Percentiles rank a stretch among this genome's conserved stretches.
Evolutionary conservation across 92 coral and sea anemone genomes (phyloP).

Genomic region (Montipora capitata): DNA sequence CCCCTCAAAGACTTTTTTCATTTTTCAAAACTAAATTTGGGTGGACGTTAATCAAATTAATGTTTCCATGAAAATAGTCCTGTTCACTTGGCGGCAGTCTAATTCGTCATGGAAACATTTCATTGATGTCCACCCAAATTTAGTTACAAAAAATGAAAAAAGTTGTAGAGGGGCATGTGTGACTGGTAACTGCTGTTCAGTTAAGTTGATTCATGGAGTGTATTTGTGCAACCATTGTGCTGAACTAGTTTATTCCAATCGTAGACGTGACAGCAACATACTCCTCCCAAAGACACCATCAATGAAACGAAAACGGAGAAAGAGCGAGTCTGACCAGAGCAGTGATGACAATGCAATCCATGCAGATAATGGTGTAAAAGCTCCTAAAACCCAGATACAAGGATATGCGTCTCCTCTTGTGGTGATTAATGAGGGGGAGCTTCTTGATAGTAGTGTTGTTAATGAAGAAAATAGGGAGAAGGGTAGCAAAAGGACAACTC

Average conservation of each 20-base stretch:
- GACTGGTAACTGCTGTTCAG: too few species aligned
- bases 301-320: slow-evolving; percentile 77
- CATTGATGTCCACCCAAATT: too few species aligned
- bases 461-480: slow-evolving; percentile 3
- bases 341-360: slow-evolving; percentile 49
- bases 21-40: too few species aligned
- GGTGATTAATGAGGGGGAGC: slow-evolving; percentile 33
- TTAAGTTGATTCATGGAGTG: background rate
- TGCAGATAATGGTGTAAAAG: slow-evolving; percentile 11
- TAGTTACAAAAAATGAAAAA: too few species aligned
- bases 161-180: too few species aligned
- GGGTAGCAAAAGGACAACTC: slow-evolving; percentile 18
- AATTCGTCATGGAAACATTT: too few species aligned
- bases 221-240: background rate
- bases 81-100: too few species aligned
- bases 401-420: slow-evolving; percentile 45
- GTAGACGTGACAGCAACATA: slow-evolving; percentile 75
- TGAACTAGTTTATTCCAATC: background rate
- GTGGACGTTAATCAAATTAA: too few species aligned
- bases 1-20: too few species aligned
- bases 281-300: slow-evolving; percentile 95
- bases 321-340: slow-evolving; percentile 49
- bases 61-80: too few species aligned
- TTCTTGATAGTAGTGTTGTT: slow-evolving; percentile 8
- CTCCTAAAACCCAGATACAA: slow-evolving; percentile 28